Evolutionary conservation across 53 echinoderm and acorn worm species (phyloP).

Genomic region (Glandiceps talaboti): DNA sequence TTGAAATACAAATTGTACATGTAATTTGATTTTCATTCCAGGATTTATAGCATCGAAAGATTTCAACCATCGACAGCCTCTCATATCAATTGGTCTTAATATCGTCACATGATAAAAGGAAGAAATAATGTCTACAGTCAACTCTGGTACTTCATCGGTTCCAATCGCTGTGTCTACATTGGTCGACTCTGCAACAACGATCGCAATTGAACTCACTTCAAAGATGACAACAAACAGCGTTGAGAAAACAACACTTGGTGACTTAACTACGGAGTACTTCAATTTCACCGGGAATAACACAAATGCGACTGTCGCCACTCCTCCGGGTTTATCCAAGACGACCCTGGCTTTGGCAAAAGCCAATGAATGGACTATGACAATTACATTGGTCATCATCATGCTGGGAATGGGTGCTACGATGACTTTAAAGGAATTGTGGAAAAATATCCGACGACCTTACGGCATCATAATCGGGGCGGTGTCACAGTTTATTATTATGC

Average conservation of each 20-base stretch:
- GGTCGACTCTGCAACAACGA: not conserved
- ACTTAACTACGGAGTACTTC: not conserved
- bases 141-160: no score
- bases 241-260: not conserved
- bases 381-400: constrained; percentile 63
- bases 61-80: no score
- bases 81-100: no score
- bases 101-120: no score
- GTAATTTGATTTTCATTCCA: no score
- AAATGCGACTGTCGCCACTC: not conserved
- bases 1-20: no score
- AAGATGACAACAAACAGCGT: not conserved
- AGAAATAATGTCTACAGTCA: no score
- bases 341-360: constrained; percentile 3
- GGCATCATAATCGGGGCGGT: constrained; percentile 26
- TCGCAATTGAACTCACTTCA: not conserved
- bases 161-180: not conserved
- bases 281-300: not conserved
- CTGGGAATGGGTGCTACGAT: constrained; percentile 82
- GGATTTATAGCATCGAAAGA: no score
- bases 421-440: constrained; percentile 36
- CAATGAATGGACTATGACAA: constrained; percentile 46
- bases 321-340: not conserved
- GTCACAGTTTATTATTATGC: constrained; percentile 29
- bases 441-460: not conserved